Conservation (phyloP, 2,797 vertebrate species). For the Hippocampus kuda region DNA sequence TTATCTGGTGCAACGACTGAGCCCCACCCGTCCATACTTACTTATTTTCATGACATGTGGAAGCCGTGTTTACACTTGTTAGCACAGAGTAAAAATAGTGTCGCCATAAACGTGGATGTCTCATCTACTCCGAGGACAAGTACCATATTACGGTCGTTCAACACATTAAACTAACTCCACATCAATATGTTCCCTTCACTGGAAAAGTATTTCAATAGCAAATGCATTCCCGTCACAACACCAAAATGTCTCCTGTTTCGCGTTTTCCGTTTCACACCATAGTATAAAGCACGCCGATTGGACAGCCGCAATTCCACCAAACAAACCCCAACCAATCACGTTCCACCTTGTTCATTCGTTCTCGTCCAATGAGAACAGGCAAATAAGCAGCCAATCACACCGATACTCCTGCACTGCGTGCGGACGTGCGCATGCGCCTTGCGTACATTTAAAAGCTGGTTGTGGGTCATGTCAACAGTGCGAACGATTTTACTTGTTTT, state of each 20-base stretch:
- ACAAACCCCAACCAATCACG: slow-evolving; percentile 48
- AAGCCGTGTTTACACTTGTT: slow-evolving; percentile 16
- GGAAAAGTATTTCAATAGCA: not conserved
- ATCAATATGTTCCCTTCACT: not conserved
- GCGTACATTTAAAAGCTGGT: no score
- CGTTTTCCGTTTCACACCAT: slow-evolving; percentile 23
- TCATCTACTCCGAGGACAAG: slow-evolving; percentile 1
- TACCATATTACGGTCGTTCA: slow-evolving; percentile 4
- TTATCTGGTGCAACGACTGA: slow-evolving; percentile 53
- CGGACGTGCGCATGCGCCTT: not conserved
- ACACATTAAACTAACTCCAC: not conserved
- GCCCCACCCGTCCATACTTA: slow-evolving; percentile 66
- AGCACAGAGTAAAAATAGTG: slow-evolving; percentile 19
- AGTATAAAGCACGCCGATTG: slow-evolving; percentile 51
- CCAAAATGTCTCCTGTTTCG: slow-evolving; percentile 63
- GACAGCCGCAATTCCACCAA: not conserved
- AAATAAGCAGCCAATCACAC: slow-evolving; percentile 30
- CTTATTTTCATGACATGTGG: slow-evolving; percentile 32
- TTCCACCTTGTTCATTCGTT: slow-evolving; percentile 23
- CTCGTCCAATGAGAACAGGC: slow-evolving; percentile 35
- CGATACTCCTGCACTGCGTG: no score
- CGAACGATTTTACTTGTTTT: not conserved
- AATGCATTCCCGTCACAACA: slow-evolving; percentile 11
- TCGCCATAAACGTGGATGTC: slow-evolving; percentile 7
- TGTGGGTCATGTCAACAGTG: not conserved